Base-by-base conservation (phyloP, 2,113 vertebrate genomes). In the Blennius ocellaris region DNA sequence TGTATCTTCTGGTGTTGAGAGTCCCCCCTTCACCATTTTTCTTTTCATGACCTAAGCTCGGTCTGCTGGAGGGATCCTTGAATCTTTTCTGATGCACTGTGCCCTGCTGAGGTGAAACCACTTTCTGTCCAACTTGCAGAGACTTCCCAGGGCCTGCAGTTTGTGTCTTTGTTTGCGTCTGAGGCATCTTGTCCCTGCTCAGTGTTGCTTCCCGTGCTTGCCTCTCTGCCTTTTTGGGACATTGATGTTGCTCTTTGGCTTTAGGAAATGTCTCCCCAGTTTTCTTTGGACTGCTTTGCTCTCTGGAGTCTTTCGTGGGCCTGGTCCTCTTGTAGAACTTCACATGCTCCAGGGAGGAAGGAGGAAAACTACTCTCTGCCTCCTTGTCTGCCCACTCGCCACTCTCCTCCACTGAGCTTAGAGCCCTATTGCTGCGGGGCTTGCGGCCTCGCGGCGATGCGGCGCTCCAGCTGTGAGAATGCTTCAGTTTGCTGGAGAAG, bases 261-360 rank as follows among this genome's bases (percentile, higher is more conserved):
- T 93, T 89, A 40, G 83, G 76, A 80, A 73, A 63, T 54, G 56
- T 91, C 61, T 82, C 82, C 75, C 67, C 90, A 1, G 79, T 12
- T 85, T 89, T 94, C 66, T 92, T 88, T 79, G 95, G 95, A 86
- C 94, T 94, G 54, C 76, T 86, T 76, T 94, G 92, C 86, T 93
- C 94, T 90, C 84, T 89, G 21, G 30, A 74, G 69, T 72, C 78
- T 44, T 81, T 71, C 21, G 38, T 39, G 55, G 74, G 87, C 79
- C 48, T 79, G 67, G 83, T 87, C 88, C 59, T 83, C 75, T 82
- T 87, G 80, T 75, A 87, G 78, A 82, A 80, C 84, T 69, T 52
- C 66, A 65, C 0, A 40, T 70, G 90, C 69, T 85, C 72, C 9
- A 39, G 79, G 89, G 85, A 86, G 79, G 69, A 76, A 7, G 83